Evolutionary conservation across 2,797 vertebrate species (phyloP), one percentile per base, ranked within the genome.

Genomic region (Helicolenus hilgendorfi): DNA sequence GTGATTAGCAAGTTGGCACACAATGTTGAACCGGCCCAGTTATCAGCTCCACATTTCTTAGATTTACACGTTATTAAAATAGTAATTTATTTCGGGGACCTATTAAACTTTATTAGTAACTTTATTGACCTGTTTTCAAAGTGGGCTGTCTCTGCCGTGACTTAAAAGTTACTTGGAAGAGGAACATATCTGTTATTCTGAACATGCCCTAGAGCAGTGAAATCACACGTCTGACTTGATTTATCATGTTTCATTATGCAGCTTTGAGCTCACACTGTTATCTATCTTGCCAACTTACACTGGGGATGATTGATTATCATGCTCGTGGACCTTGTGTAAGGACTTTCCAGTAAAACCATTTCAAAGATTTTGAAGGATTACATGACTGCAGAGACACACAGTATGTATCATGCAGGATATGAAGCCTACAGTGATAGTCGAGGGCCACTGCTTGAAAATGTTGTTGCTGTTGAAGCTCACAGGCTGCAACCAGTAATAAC

Each of bases 221-320:
- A n/a, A 79, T 59, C 62, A 14, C 49, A 62, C n/a, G 4, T 36
- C 41, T 14, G 69, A 55, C 56, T 81, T 87, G 81, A 91, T 89
- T 85, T 65, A 92, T 81, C 76, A 65, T 31, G 36, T 85, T 81
- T 87, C 76, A 87, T 90, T 73, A 73, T 73, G 82, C 87, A 38
- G 70, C 76, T 77, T 58, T 53, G 62, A 82, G 86, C 79, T 49
- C 22, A 10, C 5, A 70, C 65, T 7, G 70, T 55, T 82, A 87
- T 94, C 84, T 77, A 22, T 82, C 83, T 72, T 26, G 7, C 49
- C 68, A 62, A 55, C 53, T 79, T 76, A 15, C 73, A 65, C 24
- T 6, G 35, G 22, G 0, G 33, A 38, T 86, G 90, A 90, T 36
- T 83, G 82, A 91, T 87, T 59, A 64, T 59, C 4, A 20, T 10